A percentile compares a stretch with the other conserved stretches of the same genome.
These are phyloP conservation scores for Hylomyscus alleni DNA, from an alignment of 2,797 vertebrate species.

Conservation along the genomic window DNA sequence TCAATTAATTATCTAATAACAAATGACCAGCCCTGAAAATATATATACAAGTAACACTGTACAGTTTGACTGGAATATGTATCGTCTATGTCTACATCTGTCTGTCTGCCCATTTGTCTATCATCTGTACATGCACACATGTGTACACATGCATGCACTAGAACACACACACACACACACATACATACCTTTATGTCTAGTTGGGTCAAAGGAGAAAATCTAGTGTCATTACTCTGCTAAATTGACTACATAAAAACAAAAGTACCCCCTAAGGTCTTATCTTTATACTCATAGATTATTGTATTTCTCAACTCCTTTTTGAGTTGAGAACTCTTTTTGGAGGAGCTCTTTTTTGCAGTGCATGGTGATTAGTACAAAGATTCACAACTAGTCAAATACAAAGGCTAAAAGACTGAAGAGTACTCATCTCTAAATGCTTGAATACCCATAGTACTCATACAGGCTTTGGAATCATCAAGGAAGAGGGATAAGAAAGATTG, in stretches of 20 bases:
- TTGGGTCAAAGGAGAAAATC: neutral
- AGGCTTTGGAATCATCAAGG: neutral
- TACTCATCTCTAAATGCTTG: neutral
- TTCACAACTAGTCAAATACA: neutral
- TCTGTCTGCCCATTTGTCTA: no score
- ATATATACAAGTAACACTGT: neutral
- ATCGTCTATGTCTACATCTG: neutral
- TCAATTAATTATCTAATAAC: neutral
- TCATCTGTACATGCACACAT: neutral
- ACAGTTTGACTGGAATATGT: neutral
- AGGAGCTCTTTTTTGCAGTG: neutral
- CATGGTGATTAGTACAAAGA: neutral
- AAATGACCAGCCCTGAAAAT: neutral
- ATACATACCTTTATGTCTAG: neutral
- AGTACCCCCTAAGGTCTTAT: neutral
- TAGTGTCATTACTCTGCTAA: neutral
- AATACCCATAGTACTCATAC: neutral
- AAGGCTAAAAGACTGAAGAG: neutral
- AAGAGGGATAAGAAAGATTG: neutral
- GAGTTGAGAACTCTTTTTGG: no score
- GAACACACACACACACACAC: neutral
- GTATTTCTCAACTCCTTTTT: neutral
- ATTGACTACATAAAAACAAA: neutral
- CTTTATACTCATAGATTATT: neutral
- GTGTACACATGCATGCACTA: neutral